These are phyloP conservation scores for Drosophila dives DNA, from an alignment of 2,888 invertebrate species.

Conservation along the genomic window DNA sequence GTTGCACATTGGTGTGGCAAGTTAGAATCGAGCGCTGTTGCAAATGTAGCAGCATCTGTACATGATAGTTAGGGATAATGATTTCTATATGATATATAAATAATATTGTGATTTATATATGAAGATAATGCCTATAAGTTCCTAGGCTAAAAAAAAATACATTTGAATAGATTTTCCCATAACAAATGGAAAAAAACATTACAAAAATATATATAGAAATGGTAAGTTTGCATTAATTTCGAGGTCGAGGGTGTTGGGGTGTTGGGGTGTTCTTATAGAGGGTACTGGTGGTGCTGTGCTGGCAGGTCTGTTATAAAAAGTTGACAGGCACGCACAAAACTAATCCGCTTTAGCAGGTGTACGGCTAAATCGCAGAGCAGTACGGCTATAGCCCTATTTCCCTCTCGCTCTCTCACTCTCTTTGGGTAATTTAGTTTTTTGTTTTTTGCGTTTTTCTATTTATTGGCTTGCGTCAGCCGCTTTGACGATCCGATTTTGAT, in stretches of 20 bases:
- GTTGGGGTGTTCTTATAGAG: not conserved
- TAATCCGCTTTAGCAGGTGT: constrained; percentile 76
- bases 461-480: constrained; percentile 36
- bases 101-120: too few relatives aligned
- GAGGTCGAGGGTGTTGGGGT: not conserved
- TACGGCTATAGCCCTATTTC: not conserved
- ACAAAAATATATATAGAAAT: not conserved
- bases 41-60: not conserved
- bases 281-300: not conserved
- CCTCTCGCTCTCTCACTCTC: not conserved
- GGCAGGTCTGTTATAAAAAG: constrained; percentile 42
- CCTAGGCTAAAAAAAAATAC: not conserved
- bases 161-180: not conserved
- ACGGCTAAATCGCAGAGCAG: constrained; percentile 66
- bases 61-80: not conserved
- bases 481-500: constrained; percentile 72
- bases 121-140: not conserved
- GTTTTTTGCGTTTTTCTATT: not conserved
- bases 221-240: not conserved
- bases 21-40: not conserved
- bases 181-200: not conserved
- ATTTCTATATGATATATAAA: too few relatives aligned
- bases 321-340: constrained; percentile 76
- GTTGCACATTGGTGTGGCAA: not conserved
- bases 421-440: not conserved